Evolutionary conservation across 2,113 vertebrate species (phyloP).

Genomic region (Entomyzon cyanotis): DNA sequence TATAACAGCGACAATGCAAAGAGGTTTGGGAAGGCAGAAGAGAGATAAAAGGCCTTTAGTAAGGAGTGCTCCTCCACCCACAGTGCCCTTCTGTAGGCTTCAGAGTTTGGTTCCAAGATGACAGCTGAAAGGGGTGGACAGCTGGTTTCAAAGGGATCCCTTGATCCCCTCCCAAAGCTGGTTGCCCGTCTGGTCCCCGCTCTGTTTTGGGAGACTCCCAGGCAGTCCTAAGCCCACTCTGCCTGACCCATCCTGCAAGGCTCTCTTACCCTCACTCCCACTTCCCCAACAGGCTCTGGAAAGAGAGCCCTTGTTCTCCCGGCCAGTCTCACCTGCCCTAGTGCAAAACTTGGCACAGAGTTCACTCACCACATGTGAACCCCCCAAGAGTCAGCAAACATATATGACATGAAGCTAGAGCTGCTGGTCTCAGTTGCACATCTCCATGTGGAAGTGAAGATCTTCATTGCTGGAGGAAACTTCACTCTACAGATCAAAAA

Average conservation of each 20-base stretch:
- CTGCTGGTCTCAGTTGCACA: neutral
- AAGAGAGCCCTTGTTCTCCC: neutral
- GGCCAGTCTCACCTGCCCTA: neutral
- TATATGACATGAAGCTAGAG: neutral
- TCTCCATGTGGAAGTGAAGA: neutral
- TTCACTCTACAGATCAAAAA: neutral
- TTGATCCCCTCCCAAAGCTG: neutral
- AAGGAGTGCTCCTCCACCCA: neutral
- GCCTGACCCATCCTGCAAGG: neutral
- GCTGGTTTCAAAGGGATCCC: neutral
- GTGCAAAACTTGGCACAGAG: neutral
- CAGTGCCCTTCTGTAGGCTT: neutral
- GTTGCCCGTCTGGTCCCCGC: neutral
- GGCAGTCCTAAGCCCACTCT: neutral
- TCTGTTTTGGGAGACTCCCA: neutral
- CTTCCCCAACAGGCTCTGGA: neutral
- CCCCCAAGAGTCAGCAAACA: neutral
- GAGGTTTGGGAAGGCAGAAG: neutral
- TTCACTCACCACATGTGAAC: neutral
- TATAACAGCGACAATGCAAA: neutral
- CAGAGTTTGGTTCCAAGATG: neutral
- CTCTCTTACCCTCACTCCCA: neutral
- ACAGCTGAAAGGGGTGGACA: neutral
- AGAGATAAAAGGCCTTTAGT: slow-evolving; percentile 39
- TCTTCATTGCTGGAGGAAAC: neutral